Base-by-base conservation (phyloP, 2,888 invertebrate genomes). In the Hypercompe scribonia region DNA sequence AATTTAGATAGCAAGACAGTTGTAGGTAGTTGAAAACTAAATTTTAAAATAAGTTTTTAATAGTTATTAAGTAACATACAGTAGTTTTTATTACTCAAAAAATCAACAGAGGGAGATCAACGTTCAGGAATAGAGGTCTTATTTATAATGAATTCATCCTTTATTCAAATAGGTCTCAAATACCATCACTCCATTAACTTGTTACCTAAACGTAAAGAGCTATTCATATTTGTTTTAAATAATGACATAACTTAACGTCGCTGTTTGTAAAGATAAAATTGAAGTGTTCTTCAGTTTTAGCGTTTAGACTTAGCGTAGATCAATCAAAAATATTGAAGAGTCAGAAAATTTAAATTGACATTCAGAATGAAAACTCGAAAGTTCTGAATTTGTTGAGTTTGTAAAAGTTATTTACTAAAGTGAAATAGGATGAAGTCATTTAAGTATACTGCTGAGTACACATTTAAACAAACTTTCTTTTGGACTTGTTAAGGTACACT, bases 291-390 rank as follows among this genome's bases (percentile, higher is more conserved):
- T 24, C 5, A 2, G 21, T 36, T 18, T 21, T 1, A 65, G 1
- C 46, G 2, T 46, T 21, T 34, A 50, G 24, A 24, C 50, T 54
- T 54, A n/a, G 11, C 24, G 50, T 4, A 34, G 54, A 68, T 50
- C 67, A 68, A 50, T 54, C 50, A 54, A 54, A 54, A 54, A 54
- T 54, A 54, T 54, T 54, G n/a, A 54, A 54, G 50, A n/a, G 50
- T 50, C n/a, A 54, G n/a, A n/a, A 54, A n/a, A 54, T 54, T n/a
- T 54, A 54, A 54, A 54, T 54, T 54, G 50, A 8, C 50, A 54
- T 54, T 54, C n/a, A 54, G 50, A 54, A n/a, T 54, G 10, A 54
- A n/a, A 54, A 54, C n/a, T 54, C 50, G n/a, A 54, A 54, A 54
- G 24, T 54, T 54, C 11, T n/a, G n/a, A 54, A 54, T 11, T 54